Conservation (phyloP, 2,888 invertebrate species). For the Amphipoea lucens region DNA sequence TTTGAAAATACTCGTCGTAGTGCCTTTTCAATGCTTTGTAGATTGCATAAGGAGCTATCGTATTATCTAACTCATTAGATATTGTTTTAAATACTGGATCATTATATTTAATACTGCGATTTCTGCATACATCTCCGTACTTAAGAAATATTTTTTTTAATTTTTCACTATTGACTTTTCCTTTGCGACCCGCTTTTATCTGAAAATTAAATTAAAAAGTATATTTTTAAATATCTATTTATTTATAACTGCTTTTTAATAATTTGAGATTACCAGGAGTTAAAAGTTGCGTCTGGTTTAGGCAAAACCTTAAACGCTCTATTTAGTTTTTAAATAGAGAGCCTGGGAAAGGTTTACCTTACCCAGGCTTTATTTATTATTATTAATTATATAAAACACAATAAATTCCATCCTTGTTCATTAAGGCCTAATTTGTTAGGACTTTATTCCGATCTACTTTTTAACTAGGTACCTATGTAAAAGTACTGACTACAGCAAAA, state of each 20-base stretch:
- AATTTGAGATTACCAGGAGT: slow-evolving; percentile 49
- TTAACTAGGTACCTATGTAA: slow-evolving; percentile 51
- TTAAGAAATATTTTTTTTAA: slow-evolving; percentile 48
- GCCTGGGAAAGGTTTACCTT: slow-evolving; percentile 51
- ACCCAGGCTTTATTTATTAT: slow-evolving; percentile 50
- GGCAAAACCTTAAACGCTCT: slow-evolving; percentile 51
- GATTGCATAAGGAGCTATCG: too few species aligned
- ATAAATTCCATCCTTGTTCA: slow-evolving; percentile 49
- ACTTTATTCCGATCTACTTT: slow-evolving; percentile 53
- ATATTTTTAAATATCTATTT: slow-evolving; percentile 50
- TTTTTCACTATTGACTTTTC: slow-evolving; percentile 48
- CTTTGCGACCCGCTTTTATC: slow-evolving; percentile 47
- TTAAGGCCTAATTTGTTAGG: slow-evolving; percentile 53
- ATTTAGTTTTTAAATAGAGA: slow-evolving; percentile 51
- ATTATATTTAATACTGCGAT: slow-evolving; percentile 51
- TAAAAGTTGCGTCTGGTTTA: slow-evolving; percentile 52
- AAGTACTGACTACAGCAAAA: slow-evolving; percentile 50
- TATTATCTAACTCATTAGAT: slow-evolving; percentile 51
- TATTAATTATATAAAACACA: slow-evolving; percentile 51
- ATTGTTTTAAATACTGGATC: slow-evolving; percentile 53
- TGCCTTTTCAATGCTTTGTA: too few species aligned
- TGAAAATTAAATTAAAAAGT: slow-evolving; percentile 53
- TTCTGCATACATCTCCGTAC: slow-evolving; percentile 52
- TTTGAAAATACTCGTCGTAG: too few species aligned
- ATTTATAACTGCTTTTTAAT: slow-evolving; percentile 48